Conservation (phyloP, 2,113 vertebrate genomes). For the Phasianus colchicus region DNA sequence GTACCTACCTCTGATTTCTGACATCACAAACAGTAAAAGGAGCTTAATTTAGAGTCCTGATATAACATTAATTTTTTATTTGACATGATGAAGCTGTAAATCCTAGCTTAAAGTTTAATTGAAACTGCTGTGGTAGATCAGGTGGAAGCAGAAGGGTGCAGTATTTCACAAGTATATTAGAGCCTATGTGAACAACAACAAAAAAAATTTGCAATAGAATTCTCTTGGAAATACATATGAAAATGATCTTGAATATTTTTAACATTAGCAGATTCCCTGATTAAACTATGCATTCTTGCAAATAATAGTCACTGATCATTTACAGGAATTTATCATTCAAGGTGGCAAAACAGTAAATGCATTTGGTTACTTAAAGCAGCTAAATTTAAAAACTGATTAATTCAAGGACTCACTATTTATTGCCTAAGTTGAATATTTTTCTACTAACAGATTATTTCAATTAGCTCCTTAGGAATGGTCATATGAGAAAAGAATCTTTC, state of each 20-base stretch:
- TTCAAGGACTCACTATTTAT: background rate
- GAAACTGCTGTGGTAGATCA: background rate
- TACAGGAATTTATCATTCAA: background rate
- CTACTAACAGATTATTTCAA: background rate
- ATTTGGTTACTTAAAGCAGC: background rate
- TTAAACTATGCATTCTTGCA: background rate
- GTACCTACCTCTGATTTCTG: background rate
- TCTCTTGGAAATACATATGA: background rate
- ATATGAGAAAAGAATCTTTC: background rate
- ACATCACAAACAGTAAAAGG: background rate
- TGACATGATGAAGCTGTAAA: background rate
- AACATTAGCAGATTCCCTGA: background rate
- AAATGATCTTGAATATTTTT: background rate
- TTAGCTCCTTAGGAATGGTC: background rate
- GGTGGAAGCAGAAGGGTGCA: background rate
- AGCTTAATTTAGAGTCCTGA: background rate
- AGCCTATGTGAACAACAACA: background rate
- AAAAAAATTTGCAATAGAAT: background rate
- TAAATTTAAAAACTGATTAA: background rate
- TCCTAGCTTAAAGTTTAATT: background rate
- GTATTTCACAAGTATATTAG: background rate
- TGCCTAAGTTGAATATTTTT: background rate
- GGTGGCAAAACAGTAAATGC: background rate
- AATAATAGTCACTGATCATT: background rate
- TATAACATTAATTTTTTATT: background rate